Evolutionary conservation across 2,888 invertebrate species (phyloP).

Genomic region (Eumacrocentrus americanus): DNA sequence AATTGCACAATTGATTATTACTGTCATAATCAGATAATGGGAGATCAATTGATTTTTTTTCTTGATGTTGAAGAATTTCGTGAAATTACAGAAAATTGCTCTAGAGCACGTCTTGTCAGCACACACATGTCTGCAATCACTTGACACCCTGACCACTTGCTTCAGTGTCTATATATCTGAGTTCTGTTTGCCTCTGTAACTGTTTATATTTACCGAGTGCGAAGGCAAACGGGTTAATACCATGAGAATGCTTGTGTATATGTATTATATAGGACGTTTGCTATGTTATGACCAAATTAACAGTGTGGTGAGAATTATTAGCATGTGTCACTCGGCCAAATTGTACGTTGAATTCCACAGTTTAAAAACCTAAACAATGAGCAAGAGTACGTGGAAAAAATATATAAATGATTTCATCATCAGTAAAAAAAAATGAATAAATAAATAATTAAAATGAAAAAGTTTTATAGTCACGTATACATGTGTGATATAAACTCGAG

Average conservation of each 20-base stretch:
- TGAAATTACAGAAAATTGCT: neutral
- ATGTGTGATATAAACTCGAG: too few species aligned
- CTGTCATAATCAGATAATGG: neutral
- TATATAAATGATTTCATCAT: too few species aligned
- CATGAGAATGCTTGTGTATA: neutral
- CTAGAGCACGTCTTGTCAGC: neutral
- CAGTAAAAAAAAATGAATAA: neutral
- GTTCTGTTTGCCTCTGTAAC: too few species aligned
- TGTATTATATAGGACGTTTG: too few species aligned
- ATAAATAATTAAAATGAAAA: neutral
- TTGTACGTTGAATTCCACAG: too few species aligned
- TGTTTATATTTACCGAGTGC: neutral
- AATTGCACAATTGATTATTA: neutral
- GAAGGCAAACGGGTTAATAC: neutral
- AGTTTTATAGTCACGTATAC: neutral
- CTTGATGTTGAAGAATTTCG: neutral
- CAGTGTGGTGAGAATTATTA: neutral
- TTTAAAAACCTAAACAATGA: too few species aligned
- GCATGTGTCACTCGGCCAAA: neutral
- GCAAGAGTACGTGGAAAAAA: too few species aligned
- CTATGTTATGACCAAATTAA: neutral
- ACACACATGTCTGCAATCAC: neutral
- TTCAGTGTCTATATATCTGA: too few species aligned
- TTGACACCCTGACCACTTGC: too few species aligned
- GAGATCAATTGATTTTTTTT: neutral